Conservation (phyloP, 2,888 invertebrate species). For the Megaustenia siamemsis region DNA sequence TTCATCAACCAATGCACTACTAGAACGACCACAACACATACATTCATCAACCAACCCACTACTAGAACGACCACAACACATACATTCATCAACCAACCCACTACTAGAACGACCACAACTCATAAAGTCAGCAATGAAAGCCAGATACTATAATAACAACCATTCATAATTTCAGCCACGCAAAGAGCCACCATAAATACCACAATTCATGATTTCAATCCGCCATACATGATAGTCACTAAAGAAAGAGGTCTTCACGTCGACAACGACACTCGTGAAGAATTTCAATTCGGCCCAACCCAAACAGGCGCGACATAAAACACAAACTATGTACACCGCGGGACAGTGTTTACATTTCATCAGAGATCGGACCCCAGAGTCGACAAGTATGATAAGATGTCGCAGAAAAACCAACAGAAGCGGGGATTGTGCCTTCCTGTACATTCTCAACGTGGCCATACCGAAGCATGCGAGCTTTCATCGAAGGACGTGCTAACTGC, state of each 20-base stretch:
- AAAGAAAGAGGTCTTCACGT: not conserved
- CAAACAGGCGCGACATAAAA: slow-evolving; percentile 10
- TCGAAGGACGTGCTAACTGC: slow-evolving; percentile 28
- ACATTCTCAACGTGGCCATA: slow-evolving; percentile 12
- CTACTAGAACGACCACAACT: no score
- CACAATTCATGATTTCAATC: no score
- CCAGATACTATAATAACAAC: no score
- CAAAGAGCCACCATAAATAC: no score
- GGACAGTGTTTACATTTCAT: slow-evolving; percentile 42
- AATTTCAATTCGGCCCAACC: not conserved
- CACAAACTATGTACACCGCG: not conserved
- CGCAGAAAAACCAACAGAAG: slow-evolving; percentile 37
- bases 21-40: no score
- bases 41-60: no score
- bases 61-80: no score
- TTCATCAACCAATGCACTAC: no score
- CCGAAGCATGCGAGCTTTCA: slow-evolving; percentile 35
- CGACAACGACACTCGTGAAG: not conserved
- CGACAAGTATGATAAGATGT: slow-evolving; percentile 42
- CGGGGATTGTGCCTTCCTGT: slow-evolving; percentile 31
- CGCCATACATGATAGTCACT: not conserved
- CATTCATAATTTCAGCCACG: no score
- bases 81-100: no score
- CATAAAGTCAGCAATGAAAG: no score
- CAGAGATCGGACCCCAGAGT: slow-evolving; percentile 17